Evolutionary conservation across 2,888 invertebrate species (phyloP).

Genomic region (Dusona sp.): DNA sequence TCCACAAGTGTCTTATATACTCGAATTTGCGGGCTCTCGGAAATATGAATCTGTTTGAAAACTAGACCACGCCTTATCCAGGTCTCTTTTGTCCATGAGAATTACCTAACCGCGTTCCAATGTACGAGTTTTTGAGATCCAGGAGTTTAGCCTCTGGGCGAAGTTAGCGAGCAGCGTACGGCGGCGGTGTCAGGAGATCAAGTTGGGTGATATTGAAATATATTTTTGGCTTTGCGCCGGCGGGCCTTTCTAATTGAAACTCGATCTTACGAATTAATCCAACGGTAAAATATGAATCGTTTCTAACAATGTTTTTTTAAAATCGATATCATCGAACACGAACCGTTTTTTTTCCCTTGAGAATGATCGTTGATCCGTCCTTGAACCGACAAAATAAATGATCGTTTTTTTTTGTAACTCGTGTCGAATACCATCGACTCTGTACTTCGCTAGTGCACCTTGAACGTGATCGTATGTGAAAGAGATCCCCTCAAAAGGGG

Average conservation of each 20-base stretch:
- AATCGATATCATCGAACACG: conserved; percentile 16
- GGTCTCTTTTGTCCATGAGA: conserved; percentile 49
- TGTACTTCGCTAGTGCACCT: conserved; percentile 38
- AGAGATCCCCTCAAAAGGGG: conserved; percentile 38
- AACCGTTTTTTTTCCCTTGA: not conserved
- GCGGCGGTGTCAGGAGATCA: conserved; percentile 37
- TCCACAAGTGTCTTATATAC: conserved; percentile 56
- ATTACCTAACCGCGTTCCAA: conserved; percentile 54
- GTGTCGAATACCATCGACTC: not conserved
- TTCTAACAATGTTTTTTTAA: conserved; percentile 23
- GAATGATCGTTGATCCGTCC: conserved; percentile 8
- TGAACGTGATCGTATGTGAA: conserved; percentile 7
- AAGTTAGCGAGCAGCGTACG: not conserved
- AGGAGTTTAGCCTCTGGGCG: conserved; percentile 34
- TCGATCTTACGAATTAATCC: conserved; percentile 17
- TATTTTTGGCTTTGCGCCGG: conserved; percentile 38
- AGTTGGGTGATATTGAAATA: conserved; percentile 32
- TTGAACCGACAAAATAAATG: conserved; percentile 28
- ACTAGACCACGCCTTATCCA: conserved; percentile 56
- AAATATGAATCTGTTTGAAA: conserved; percentile 42
- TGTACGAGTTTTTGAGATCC: conserved; percentile 9
- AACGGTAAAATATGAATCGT: not conserved
- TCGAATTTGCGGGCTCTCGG: conserved; percentile 37
- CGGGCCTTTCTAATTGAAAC: conserved; percentile 56
- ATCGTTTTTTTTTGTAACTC: conserved; percentile 14